Evolutionary conservation across 2,888 invertebrate species (phyloP).

Genomic region (Hemicrepidius hirtus): DNA sequence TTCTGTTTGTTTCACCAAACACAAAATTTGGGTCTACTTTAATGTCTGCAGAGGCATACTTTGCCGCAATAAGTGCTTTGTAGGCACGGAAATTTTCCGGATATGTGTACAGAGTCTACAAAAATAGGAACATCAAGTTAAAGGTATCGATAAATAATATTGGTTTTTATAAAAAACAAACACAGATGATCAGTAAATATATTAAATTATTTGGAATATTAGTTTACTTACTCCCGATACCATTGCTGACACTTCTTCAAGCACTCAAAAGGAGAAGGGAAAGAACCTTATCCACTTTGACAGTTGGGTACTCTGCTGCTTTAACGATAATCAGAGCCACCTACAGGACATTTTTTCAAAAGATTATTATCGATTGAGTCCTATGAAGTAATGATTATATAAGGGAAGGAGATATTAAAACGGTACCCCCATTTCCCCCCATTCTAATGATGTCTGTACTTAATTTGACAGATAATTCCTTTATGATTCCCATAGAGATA

Average conservation of each 20-base stretch:
- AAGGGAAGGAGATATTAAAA: too few species aligned
- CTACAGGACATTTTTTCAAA: conserved; percentile 12
- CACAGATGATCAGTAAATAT: conserved; percentile 16
- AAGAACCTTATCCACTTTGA: conserved; percentile 4
- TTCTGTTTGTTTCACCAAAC: conserved; percentile 95
- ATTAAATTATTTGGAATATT: conserved; percentile 33
- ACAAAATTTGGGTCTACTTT: conserved; percentile 90
- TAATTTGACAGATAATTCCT: too few species aligned
- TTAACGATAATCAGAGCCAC: neutral
- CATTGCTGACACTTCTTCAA: conserved; percentile 73
- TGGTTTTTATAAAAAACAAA: conserved; percentile 23
- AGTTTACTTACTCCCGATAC: conserved; percentile 81
- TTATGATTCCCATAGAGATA: too few species aligned
- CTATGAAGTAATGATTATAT: neutral
- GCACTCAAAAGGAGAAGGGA: conserved; percentile 52
- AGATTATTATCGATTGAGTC: conserved; percentile 13
- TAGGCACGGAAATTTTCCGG: conserved; percentile 98
- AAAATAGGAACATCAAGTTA: conserved; percentile 54
- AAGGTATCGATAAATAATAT: neutral
- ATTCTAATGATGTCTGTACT: too few species aligned
- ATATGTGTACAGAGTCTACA: conserved; percentile 97
- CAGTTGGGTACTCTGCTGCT: conserved; percentile 8
- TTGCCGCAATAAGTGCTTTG: conserved; percentile 98
- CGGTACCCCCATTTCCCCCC: too few species aligned
- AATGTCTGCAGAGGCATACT: conserved; percentile 93